Conservation (phyloP, 1,140 invertebrate genomes). For the Drosophila sproati region DNA sequence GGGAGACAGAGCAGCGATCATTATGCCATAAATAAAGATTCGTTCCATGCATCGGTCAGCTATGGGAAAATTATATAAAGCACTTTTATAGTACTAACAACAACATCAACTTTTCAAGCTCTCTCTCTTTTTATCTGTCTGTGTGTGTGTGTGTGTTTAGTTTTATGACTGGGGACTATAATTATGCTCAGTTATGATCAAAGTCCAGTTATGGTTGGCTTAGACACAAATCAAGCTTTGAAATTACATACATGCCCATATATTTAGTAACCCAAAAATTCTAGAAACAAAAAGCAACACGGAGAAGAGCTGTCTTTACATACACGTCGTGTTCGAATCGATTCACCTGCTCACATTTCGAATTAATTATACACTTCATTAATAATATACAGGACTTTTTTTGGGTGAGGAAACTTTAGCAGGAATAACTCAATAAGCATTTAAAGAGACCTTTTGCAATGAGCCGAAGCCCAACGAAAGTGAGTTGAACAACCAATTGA, state of each 20-base stretch:
- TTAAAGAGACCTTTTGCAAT: too few species aligned
- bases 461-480: too few species aligned
- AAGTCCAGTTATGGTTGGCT: constrained; percentile 70
- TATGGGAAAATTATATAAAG: constrained; percentile 74
- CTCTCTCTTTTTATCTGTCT: constrained; percentile 3
- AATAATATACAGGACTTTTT: too few species aligned
- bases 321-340: too few species aligned
- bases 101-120: constrained; percentile 26
- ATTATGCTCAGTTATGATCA: constrained; percentile 70
- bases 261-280: constrained; percentile 48
- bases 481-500: too few species aligned
- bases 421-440: too few species aligned
- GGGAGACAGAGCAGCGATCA: constrained; percentile 61
- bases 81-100: constrained; percentile 64
- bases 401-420: too few species aligned
- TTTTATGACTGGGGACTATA: constrained; percentile 49
- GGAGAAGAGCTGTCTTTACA: too few species aligned
- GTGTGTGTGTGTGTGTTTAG: constrained; percentile 22
- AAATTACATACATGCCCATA: constrained; percentile 42
- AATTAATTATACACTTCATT: too few species aligned
- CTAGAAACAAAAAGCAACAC: not conserved
- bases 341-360: too few species aligned
- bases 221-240: constrained; percentile 42
- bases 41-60: constrained; percentile 66
- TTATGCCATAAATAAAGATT: constrained; percentile 84